Percentiles rank a stretch among this genome's conserved stretches.
phyloP scores from a whole-genome alignment of 64 coral and sea anemone genomes.

The Anthopleura sola region DNA sequence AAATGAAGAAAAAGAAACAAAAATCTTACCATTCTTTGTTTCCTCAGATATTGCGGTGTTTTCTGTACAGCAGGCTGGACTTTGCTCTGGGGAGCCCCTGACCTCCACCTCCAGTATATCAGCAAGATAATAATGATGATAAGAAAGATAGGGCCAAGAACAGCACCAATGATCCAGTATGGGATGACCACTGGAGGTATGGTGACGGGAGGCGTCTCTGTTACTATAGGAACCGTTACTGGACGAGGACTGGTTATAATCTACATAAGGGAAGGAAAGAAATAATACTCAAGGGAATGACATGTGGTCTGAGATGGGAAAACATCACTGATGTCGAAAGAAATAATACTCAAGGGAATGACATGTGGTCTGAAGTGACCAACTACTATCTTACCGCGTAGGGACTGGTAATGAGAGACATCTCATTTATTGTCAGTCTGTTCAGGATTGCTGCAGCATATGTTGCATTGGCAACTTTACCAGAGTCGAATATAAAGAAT shows the following conservation, averaged over 20 bases:
- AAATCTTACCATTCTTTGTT: background rate
- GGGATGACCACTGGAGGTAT: slow-evolving; percentile 28
- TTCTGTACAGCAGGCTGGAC: slow-evolving; percentile 1
- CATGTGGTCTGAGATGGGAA: no score
- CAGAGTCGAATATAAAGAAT: slow-evolving; percentile 78
- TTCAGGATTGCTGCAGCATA: slow-evolving; percentile 63
- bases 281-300: no score
- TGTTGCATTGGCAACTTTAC: slow-evolving; percentile 59
- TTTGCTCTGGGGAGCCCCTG: slow-evolving; percentile 55
- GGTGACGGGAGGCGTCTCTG: slow-evolving; percentile 32
- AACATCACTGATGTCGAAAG: no score
- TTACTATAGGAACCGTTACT: background rate
- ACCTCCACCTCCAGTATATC: slow-evolving; percentile 77
- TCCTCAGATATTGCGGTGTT: background rate
- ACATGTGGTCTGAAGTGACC: background rate
- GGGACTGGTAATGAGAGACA: slow-evolving; percentile 68
- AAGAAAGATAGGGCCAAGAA: slow-evolving; percentile 47
- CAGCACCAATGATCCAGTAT: slow-evolving; percentile 81
- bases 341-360: no score
- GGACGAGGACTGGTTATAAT: background rate
- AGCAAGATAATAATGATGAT: slow-evolving; percentile 52
- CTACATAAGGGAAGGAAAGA: background rate
- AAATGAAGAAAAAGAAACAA: background rate
- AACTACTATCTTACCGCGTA: slow-evolving; percentile 50
- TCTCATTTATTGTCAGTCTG: slow-evolving; percentile 54